Conservation (phyloP, 1,140 invertebrate genomes). For the Brachionus angularis region DNA sequence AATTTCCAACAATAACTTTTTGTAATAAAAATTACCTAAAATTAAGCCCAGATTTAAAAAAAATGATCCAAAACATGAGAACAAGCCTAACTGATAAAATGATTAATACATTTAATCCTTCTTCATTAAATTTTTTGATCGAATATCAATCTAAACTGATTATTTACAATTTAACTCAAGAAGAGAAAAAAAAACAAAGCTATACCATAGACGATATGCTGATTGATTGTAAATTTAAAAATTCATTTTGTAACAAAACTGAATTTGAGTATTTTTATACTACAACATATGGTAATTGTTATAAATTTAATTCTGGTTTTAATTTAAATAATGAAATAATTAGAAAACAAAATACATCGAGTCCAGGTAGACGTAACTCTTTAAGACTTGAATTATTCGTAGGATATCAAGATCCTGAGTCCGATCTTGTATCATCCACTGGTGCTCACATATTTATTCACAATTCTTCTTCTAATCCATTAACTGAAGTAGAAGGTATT, state of each 20-base stretch:
- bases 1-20: constrained; percentile 29
- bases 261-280: constrained; percentile 20
- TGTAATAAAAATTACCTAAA: constrained; percentile 19
- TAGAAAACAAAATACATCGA: background rate
- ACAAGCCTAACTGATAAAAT: background rate
- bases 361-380: background rate
- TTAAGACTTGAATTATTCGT: background rate
- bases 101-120: background rate
- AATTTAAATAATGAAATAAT: background rate
- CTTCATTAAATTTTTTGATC: background rate
- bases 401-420: background rate
- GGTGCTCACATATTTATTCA: constrained; percentile 5
- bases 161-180: background rate
- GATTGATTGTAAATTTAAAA: constrained; percentile 13
- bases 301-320: constrained; percentile 21
- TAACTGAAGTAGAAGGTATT: background rate
- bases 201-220: constrained; percentile 23
- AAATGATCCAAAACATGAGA: background rate
- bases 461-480: background rate
- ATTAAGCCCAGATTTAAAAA: background rate
- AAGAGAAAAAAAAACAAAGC: background rate
- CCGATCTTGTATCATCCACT: background rate
- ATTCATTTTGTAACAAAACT: background rate
- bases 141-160: background rate
- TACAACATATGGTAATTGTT: constrained; percentile 21